Evolutionary conservation across 2,888 invertebrate genomes (phyloP).

Genomic region (Sarcophaga rosellei): DNA sequence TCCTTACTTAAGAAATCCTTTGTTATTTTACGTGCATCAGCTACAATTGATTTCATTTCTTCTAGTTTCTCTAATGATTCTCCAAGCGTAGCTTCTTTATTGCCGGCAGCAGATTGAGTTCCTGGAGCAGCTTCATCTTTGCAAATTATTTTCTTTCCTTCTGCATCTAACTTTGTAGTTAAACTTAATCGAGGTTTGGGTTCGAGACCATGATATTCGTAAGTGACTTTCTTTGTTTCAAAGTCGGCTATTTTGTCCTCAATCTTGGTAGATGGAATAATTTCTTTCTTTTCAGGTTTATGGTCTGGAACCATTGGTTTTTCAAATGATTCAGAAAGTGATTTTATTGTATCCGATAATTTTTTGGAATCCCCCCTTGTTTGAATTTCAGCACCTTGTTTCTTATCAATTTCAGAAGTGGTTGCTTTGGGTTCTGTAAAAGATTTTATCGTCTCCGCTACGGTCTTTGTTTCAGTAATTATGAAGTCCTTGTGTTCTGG

Average conservation of each 20-base stretch:
- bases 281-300: slow-evolving; percentile 34
- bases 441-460: slow-evolving; percentile 62
- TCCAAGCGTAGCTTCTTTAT: slow-evolving; percentile 20
- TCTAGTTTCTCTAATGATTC: slow-evolving; percentile 51
- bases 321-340: slow-evolving; percentile 50
- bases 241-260: slow-evolving; percentile 68
- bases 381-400: not conserved
- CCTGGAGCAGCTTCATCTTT: slow-evolving; percentile 33
- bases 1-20: slow-evolving; percentile 76
- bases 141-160: slow-evolving; percentile 39
- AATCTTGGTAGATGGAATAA: slow-evolving; percentile 50
- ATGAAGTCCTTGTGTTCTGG: slow-evolving; percentile 36
- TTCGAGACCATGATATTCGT: slow-evolving; percentile 75
- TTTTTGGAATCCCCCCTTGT: slow-evolving; percentile 41
- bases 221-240: slow-evolving; percentile 72
- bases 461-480: slow-evolving; percentile 54
- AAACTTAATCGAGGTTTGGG: slow-evolving; percentile 72
- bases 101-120: slow-evolving; percentile 10
- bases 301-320: slow-evolving; percentile 14
- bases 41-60: slow-evolving; percentile 62
- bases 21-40: slow-evolving; percentile 73
- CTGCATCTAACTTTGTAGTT: slow-evolving; percentile 64
- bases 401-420: slow-evolving; percentile 41
- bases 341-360: slow-evolving; percentile 49
- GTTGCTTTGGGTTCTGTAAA: slow-evolving; percentile 52